Conservation (phyloP, 2,797 vertebrate species). For the Schizothorax lantsangensis region DNA sequence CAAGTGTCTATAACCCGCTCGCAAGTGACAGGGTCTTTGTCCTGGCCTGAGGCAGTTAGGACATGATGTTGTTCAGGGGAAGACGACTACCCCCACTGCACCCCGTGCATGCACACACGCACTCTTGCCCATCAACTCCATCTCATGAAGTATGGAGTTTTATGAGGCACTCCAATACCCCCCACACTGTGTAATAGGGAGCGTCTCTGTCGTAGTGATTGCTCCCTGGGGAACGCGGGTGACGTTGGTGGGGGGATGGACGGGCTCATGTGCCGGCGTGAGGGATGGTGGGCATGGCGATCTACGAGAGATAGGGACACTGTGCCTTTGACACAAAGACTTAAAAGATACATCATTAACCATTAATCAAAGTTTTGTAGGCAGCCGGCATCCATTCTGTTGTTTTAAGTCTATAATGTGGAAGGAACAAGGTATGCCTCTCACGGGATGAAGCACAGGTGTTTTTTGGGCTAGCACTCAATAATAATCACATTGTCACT, state of each 20-base stretch:
- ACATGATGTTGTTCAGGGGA: conserved; percentile 43
- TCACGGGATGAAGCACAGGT: neutral
- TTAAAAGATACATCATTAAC: neutral
- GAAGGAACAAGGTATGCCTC: neutral
- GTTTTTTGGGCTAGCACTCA: neutral
- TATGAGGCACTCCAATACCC: conserved; percentile 70
- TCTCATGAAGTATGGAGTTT: conserved; percentile 67
- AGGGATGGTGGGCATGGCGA: conserved; percentile 51
- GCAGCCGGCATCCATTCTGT: neutral
- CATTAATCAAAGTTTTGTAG: conserved; percentile 13
- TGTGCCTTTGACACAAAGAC: neutral
- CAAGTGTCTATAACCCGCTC: conserved; percentile 42
- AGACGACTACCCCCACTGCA: conserved; percentile 16
- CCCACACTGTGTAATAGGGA: conserved; percentile 71
- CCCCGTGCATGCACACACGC: conserved; percentile 22
- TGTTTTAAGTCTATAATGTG: neutral
- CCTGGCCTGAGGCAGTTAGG: conserved; percentile 63
- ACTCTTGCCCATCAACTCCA: conserved; percentile 67
- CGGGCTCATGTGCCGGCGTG: conserved; percentile 38
- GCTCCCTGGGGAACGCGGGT: conserved; percentile 66
- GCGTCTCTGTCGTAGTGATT: conserved; percentile 62
- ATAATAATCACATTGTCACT: conserved; percentile 8
- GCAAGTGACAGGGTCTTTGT: conserved; percentile 71
- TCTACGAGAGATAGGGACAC: conserved; percentile 15
- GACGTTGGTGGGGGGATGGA: conserved; percentile 54